Conservation (phyloP, 2,113 vertebrate species). For the Rhinopithecus roxellana region DNA sequence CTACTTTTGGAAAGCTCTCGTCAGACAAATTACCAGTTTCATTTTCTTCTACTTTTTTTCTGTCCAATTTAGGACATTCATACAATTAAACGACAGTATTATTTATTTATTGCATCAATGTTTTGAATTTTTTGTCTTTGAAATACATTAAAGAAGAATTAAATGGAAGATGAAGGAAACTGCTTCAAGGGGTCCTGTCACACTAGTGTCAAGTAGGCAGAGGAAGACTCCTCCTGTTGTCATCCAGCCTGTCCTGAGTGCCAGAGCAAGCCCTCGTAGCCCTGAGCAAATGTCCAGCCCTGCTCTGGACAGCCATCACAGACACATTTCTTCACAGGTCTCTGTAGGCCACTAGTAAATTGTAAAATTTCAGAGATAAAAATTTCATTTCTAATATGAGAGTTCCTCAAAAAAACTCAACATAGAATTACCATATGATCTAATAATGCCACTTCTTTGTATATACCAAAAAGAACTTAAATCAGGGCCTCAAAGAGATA, state of each 20-base stretch:
- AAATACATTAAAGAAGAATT: conserved; percentile 32
- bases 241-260: neutral
- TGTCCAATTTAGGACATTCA: neutral
- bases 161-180: neutral
- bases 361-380: neutral
- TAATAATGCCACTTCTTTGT: neutral
- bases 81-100: neutral
- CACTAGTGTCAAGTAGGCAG: neutral
- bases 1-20: neutral
- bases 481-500: neutral
- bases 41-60: neutral
- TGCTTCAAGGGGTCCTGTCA: neutral
- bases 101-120: neutral
- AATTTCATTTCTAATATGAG: neutral
- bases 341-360: neutral
- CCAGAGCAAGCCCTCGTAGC: neutral
- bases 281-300: no score
- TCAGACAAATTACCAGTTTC: conserved; percentile 27
- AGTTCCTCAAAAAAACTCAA: neutral
- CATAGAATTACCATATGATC: neutral
- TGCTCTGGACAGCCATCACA: neutral
- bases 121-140: conserved; percentile 38
- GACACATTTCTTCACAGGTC: neutral
- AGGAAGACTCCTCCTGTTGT: neutral
- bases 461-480: neutral